phyloP scores from a whole-genome alignment of 2,113 vertebrate genomes.

The Urocolius indicus region DNA sequence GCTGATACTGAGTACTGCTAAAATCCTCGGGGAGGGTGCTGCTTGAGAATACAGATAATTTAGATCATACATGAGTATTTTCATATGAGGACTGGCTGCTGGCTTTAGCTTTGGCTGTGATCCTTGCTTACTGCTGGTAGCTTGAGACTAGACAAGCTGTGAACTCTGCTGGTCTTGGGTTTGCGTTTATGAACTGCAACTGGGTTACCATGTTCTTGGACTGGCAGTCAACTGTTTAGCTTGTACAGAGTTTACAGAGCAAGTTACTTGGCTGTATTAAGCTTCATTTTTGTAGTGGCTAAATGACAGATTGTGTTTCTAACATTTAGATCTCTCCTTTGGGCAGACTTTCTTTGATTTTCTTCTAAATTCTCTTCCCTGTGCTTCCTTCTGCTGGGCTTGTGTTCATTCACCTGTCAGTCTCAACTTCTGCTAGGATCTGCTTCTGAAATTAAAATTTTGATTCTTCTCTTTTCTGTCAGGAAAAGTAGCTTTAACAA shows the following conservation, averaged over 20 bases:
- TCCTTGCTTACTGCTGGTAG: conserved; percentile 11
- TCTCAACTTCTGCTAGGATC: background rate
- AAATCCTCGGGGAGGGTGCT: background rate
- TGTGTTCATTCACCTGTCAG: background rate
- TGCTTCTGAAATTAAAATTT: background rate
- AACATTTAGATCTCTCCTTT: background rate
- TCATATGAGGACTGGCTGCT: background rate
- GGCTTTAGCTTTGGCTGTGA: conserved; percentile 14
- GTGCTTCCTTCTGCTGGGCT: background rate
- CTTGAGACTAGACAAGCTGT: conserved; percentile 35
- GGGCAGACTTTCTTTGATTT: background rate
- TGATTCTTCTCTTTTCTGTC: background rate
- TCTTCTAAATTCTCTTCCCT: background rate
- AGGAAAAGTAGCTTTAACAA: background rate
- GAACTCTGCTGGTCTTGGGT: conserved; percentile 14
- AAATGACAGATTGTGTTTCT: background rate
- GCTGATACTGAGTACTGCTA: background rate
- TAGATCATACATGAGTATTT: background rate
- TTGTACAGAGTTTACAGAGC: background rate
- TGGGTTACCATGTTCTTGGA: background rate
- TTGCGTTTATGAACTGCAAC: background rate
- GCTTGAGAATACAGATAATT: background rate
- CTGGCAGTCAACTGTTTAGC: background rate
- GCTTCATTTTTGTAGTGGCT: background rate
- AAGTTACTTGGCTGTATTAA: background rate